Conservation (phyloP, 2,113 vertebrate genomes). For the Chunga burmeisteri region DNA sequence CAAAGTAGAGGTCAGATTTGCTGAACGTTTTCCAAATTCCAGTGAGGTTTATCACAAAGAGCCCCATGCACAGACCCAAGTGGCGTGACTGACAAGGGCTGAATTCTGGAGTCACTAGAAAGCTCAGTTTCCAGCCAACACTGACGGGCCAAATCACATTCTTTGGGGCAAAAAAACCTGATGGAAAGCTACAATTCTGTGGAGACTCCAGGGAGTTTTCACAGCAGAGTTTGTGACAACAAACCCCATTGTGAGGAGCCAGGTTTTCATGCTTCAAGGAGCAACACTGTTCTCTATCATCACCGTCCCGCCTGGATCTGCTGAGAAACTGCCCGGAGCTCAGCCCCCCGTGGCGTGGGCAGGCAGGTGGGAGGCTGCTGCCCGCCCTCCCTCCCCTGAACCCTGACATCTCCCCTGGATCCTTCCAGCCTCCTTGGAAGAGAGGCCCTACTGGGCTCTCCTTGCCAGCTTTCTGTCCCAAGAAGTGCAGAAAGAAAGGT, state of each 20-base stretch:
- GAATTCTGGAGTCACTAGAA: slow-evolving; percentile 29
- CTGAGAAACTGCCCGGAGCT: neutral
- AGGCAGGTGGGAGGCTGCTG: neutral
- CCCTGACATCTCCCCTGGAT: neutral
- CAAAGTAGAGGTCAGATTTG: slow-evolving; percentile 64
- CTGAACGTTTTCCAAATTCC: slow-evolving; percentile 69
- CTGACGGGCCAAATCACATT: neutral
- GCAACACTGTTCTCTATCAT: neutral
- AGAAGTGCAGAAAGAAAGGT: neutral
- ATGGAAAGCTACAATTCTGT: neutral
- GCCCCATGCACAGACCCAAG: slow-evolving; percentile 26
- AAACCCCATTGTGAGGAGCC: neutral
- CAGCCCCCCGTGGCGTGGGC: neutral
- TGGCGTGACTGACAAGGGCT: slow-evolving; percentile 33
- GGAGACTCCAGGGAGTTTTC: neutral
- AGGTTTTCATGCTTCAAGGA: neutral
- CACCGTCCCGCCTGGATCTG: neutral
- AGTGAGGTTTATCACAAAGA: slow-evolving; percentile 64
- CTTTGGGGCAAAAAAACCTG: slow-evolving; percentile 15
- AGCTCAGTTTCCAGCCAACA: neutral
- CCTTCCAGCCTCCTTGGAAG: neutral
- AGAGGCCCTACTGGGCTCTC: neutral
- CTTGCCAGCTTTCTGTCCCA: neutral
- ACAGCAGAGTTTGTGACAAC: neutral
- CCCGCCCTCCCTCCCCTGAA: neutral